Evolutionary conservation across 2,113 vertebrate genomes (phyloP).

Genomic region (Stercorarius parasiticus): DNA sequence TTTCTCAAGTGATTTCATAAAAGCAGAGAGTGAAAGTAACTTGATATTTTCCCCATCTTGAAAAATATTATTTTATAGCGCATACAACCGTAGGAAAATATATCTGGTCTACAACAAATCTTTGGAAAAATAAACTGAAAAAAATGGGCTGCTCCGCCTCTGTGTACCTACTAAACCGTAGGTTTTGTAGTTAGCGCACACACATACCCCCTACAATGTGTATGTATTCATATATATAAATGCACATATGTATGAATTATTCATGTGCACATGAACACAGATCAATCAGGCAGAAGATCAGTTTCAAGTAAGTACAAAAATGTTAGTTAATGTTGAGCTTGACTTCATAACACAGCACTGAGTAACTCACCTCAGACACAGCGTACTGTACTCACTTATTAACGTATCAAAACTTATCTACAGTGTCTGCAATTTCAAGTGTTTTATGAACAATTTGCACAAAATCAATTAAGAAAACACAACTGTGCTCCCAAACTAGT

Average conservation of each 20-base stretch:
- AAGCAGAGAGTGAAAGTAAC: slow-evolving; percentile 1
- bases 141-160: neutral
- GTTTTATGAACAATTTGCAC: neutral
- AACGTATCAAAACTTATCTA: accelerated
- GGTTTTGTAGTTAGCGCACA: neutral
- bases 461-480: neutral
- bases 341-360: neutral
- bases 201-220: too few species aligned
- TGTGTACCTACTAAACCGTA: accelerated
- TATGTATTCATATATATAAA: neutral
- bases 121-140: slow-evolving; percentile 1
- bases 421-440: neutral
- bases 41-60: neutral
- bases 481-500: accelerated
- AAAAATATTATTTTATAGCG: slow-evolving; percentile 22
- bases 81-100: neutral
- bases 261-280: slow-evolving; percentile 18
- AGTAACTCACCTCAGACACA: neutral
- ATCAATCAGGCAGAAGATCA: neutral
- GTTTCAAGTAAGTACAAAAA: slow-evolving; percentile 3
- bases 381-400: accelerated
- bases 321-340: neutral
- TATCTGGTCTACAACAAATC: neutral
- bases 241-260: neutral
- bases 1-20: slow-evolving; percentile 31